Percentiles rank a stretch among this genome's conserved stretches.
phyloP scores from a whole-genome alignment of 2,113 vertebrate species.

The Leptodactylus fuscus region DNA sequence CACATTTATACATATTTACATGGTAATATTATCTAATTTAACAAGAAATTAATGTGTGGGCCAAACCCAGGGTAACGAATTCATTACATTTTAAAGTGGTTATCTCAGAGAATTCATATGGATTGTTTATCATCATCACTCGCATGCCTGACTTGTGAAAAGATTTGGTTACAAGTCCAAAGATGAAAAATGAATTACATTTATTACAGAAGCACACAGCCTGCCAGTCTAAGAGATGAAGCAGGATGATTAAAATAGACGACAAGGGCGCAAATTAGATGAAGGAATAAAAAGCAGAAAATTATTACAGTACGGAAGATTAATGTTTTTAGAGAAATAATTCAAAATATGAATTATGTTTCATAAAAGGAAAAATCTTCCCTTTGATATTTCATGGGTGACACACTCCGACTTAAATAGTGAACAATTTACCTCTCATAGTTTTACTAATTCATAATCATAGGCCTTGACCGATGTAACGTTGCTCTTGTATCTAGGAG shows the following conservation, averaged over 20 bases:
- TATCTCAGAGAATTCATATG: slow-evolving; percentile 21
- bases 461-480: background rate
- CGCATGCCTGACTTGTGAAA: slow-evolving; percentile 8
- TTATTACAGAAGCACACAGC: slow-evolving; percentile 32
- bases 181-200: slow-evolving; percentile 50
- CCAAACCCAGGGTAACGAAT: background rate
- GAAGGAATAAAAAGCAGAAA: slow-evolving; percentile 43
- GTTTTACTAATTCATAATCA: background rate
- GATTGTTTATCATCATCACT: slow-evolving; percentile 36
- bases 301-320: slow-evolving; percentile 43
- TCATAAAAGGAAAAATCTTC: slow-evolving; percentile 31
- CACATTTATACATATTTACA: slow-evolving; percentile 18
- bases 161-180: slow-evolving; percentile 43
- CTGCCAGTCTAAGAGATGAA: slow-evolving; percentile 45
- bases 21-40: slow-evolving; percentile 19
- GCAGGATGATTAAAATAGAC: slow-evolving; percentile 49
- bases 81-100: slow-evolving; percentile 27
- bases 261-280: slow-evolving; percentile 50
- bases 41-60: slow-evolving; percentile 21
- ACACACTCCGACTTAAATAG: background rate
- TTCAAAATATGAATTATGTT: slow-evolving; percentile 34
- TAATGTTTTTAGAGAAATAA: slow-evolving; percentile 42
- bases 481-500: background rate
- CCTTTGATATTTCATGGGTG: slow-evolving; percentile 26
- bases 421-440: background rate